Evolutionary conservation across 64 coral and sea anemone genomes (phyloP), one percentile per base, ranked within the genome.

Genomic region (Catalaphyllia jardinei): DNA sequence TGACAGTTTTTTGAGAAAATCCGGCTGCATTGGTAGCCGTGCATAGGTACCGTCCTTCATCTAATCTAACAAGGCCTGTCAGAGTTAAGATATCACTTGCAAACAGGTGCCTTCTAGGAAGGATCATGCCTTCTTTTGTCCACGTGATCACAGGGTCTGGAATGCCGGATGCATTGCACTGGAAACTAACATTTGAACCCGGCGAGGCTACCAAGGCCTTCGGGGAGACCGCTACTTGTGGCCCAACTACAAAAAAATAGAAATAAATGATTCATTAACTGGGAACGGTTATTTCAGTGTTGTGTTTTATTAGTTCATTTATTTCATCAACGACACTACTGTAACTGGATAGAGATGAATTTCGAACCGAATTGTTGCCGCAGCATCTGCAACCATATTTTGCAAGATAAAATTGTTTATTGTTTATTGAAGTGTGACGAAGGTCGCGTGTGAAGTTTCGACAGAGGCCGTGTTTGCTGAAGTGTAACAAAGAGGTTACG

Each of bases 1-100:
- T 69, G 10, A 91, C 84, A 24, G 31, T 42, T 31, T 29, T 87
- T 13, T 60, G 54, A 24, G 81, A 31, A 30, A 62, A 59, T 15
- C 95, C 95, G 29, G 88, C 95, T 16, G 82, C 88, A 76, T 96
- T 96, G 31, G 91, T 90, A 29, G 95, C 87, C n/a, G 88, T 88
- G 19, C 95, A 96, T 1, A 82, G 51, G 30, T 96, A 96, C 2
- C 76, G 60, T n/a, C 95, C 95, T 54, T 96, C 87, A 76, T 96
- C 91, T 13, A 60, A 71, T 10, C 62, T 73, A 4, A 50, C 25
- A 85, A 96, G 54, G 0, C 86, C 29, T 20, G 50, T 64, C 18
- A 96, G 52, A 24, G 88, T 93, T 29, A 96, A 33, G 8, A 69
- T 27, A 24, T 82, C 92, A 67, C 79, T 29, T 71, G 51, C 87